phyloP scores from a whole-genome alignment of 2,797 vertebrate genomes.

The Synaphobranchus kaupii region DNA sequence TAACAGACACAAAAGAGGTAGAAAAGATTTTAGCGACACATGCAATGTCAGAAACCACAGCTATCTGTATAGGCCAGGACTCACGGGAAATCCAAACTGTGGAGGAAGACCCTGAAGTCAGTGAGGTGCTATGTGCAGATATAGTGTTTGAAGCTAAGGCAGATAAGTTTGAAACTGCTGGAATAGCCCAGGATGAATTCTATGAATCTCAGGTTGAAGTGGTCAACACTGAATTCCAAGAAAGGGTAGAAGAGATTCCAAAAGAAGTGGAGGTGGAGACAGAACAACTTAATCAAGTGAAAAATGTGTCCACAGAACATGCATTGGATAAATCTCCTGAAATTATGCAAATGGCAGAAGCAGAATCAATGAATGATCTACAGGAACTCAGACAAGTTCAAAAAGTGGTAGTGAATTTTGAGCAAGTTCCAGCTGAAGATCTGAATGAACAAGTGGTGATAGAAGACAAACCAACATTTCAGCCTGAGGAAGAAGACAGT shows the following conservation, averaged over 20 bases:
- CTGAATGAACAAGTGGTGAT: constrained; percentile 35
- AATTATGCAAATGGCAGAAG: constrained; percentile 22
- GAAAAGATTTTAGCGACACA: constrained; percentile 51
- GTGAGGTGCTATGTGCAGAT: constrained; percentile 54
- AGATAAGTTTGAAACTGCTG: constrained; percentile 50
- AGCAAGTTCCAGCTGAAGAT: constrained; percentile 34
- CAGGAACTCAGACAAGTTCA: constrained; percentile 39
- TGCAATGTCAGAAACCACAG: constrained; percentile 50
- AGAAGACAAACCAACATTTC: constrained; percentile 19
- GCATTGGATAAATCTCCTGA: constrained; percentile 6
- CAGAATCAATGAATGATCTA: constrained; percentile 34
- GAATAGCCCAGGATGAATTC: constrained; percentile 49
- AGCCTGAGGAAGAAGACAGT: constrained; percentile 35
- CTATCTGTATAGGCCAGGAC: constrained; percentile 43
- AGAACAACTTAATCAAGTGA: constrained; percentile 25
- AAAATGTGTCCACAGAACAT: constrained; percentile 26
- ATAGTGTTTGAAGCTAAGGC: constrained; percentile 48
- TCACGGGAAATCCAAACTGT: constrained; percentile 50
- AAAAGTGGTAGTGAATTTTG: constrained; percentile 30
- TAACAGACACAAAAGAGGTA: constrained; percentile 48
- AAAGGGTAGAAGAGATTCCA: constrained; percentile 18
- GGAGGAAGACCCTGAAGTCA: constrained; percentile 57
- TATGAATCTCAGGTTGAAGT: constrained; percentile 45
- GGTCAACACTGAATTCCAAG: constrained; percentile 39
- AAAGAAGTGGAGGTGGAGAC: not conserved